These are phyloP conservation scores for Athene noctua DNA, from an alignment of 2,113 vertebrate genomes.

Conservation along the genomic window DNA sequence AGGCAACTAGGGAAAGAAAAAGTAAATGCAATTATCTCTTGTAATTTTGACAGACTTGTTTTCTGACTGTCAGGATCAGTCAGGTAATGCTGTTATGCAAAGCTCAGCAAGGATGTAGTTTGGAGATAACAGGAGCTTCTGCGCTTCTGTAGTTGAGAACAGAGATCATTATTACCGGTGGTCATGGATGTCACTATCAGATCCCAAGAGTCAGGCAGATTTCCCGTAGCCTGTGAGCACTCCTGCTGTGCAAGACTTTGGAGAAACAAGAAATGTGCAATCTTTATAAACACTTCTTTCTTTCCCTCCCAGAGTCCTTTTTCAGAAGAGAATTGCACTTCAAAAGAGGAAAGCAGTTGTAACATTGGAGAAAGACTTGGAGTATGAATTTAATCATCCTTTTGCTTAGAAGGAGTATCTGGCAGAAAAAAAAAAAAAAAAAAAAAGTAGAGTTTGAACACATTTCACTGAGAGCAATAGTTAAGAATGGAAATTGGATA, in stretches of 20 bases:
- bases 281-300: background rate
- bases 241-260: background rate
- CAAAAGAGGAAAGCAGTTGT: background rate
- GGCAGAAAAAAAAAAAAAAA: background rate
- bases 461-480: background rate
- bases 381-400: conserved; percentile 27
- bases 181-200: background rate
- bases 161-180: background rate
- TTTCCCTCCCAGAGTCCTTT: background rate
- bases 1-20: background rate
- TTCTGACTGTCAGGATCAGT: background rate
- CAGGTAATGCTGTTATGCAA: background rate
- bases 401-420: conserved; percentile 7
- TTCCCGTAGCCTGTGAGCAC: background rate
- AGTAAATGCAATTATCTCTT: background rate
- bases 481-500: conserved; percentile 57
- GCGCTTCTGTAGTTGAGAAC: background rate
- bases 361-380: background rate
- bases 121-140: background rate
- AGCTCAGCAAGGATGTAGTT: background rate
- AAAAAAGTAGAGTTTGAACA: background rate
- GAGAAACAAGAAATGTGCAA: background rate
- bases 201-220: background rate
- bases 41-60: background rate
- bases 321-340: background rate